Conservation (phyloP, 2,113 vertebrate genomes). For the Mus spicilegus region DNA sequence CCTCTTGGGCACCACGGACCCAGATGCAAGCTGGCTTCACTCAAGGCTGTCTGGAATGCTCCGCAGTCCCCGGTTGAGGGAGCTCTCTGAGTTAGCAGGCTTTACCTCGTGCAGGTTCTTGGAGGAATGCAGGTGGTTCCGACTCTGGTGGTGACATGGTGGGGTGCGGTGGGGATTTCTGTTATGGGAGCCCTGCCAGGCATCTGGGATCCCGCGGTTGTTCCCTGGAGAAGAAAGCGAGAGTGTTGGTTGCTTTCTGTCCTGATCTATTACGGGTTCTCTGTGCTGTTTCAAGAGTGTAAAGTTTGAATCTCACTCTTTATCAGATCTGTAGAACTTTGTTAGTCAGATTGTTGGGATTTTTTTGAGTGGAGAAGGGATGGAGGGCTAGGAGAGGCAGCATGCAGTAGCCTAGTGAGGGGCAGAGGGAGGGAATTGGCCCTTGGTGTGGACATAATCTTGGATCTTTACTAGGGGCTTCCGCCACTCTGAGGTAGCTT, state of each 20-base stretch:
- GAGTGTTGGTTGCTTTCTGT: constrained; percentile 58
- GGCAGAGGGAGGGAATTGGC: not conserved
- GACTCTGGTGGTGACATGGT: not conserved
- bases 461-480: not conserved
- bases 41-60: constrained; percentile 52
- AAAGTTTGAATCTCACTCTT: constrained; percentile 81
- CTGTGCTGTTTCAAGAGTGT: constrained; percentile 62
- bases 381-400: not conserved
- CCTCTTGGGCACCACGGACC: constrained; percentile 67
- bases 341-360: constrained; percentile 52
- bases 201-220: constrained; percentile 21
- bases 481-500: not conserved
- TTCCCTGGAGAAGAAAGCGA: constrained; percentile 41
- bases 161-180: not conserved
- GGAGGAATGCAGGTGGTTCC: constrained; percentile 48
- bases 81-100: constrained; percentile 46
- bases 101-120: constrained; percentile 2
- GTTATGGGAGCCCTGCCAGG: not conserved
- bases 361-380: constrained; percentile 48
- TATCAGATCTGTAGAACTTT: constrained; percentile 56
- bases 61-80: constrained; percentile 58
- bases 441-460: not conserved
- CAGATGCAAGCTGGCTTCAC: constrained; percentile 64
- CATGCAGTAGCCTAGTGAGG: not conserved
- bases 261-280: constrained; percentile 70